Evolutionary conservation across 2,797 vertebrate species (phyloP), one percentile per base, ranked within the genome.

Genomic region (Erethizon dorsatum): DNA sequence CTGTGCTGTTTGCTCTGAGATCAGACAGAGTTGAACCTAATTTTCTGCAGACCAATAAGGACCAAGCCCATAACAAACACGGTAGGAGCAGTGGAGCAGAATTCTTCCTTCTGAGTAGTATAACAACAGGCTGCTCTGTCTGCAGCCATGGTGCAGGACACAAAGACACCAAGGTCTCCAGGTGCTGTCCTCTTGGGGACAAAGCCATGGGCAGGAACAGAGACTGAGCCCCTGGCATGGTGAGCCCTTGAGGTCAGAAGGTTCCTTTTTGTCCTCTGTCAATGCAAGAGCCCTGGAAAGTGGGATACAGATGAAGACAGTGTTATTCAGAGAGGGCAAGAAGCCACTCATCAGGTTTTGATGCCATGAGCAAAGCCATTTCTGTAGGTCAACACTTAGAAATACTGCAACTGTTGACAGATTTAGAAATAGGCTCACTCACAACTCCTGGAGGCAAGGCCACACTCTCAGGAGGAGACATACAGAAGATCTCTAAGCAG

Each of bases 401-500:
- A 83, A 65, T 52, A 28, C 54, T 18, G 47, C 45, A 78, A 37
- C 85, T 82, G 3, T 67, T 54, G 37, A 28, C 61, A 52, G 52
- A 78, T 54, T 88, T 56, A 78, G 73, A 88, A 83, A 33, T 54
- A 14, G 69, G 33, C 47, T 83, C 37, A 69, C 26, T 56, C 75
- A 57, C 65, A 86, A 69, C 47, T 83, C 61, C 47, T 57, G 8
- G 75, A 37, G 73, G 56, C 15, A 54, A 24, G 31, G 18, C 91
- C 26, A 50, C 31, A 37, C 11, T 8, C 67, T 63, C 45, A 82
- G 65, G 88, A 93, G 33, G 75, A 73, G 71, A 82, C n/a, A 88
- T 52, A 41, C 4, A n/a, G 41, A 1, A 63, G 71, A 7, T 10
- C 71, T 59, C 41, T 20, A 14, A 8, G 77, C 50, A 84, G 57